Evolutionary conservation across 2,113 vertebrate species (phyloP).

Genomic region (Cichladusa arquata): DNA sequence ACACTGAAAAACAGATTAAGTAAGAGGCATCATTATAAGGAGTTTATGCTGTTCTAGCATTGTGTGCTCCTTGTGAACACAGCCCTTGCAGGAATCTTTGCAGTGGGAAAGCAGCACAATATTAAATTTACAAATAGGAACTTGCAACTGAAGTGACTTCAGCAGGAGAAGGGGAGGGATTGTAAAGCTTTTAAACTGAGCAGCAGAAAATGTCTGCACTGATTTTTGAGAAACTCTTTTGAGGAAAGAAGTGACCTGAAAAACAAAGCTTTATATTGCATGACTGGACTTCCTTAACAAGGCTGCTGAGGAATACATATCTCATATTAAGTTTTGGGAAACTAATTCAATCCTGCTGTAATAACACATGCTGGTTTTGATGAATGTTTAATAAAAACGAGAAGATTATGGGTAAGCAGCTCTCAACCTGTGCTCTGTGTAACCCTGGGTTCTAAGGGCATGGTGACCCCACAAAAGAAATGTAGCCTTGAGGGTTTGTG

Average conservation of each 20-base stretch:
- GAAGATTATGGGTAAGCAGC: too few species aligned
- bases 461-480: neutral
- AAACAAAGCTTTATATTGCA: neutral
- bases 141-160: neutral
- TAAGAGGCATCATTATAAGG: neutral
- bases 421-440: neutral
- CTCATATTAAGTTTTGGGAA: neutral
- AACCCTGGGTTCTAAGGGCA: neutral
- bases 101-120: neutral
- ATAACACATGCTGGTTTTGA: neutral
- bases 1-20: neutral
- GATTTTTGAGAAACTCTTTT: neutral
- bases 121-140: neutral
- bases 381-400: neutral
- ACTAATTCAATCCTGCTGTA: neutral
- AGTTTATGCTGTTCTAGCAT: neutral
- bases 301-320: neutral
- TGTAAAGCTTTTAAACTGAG: neutral
- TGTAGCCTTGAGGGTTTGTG: neutral
- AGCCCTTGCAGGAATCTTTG: neutral
- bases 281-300: neutral
- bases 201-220: neutral
- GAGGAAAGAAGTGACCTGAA: neutral
- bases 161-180: neutral
- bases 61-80: neutral